These are phyloP conservation scores for Tetramorium simillimum DNA, from an alignment of 1,140 invertebrate species.

Conservation along the genomic window DNA sequence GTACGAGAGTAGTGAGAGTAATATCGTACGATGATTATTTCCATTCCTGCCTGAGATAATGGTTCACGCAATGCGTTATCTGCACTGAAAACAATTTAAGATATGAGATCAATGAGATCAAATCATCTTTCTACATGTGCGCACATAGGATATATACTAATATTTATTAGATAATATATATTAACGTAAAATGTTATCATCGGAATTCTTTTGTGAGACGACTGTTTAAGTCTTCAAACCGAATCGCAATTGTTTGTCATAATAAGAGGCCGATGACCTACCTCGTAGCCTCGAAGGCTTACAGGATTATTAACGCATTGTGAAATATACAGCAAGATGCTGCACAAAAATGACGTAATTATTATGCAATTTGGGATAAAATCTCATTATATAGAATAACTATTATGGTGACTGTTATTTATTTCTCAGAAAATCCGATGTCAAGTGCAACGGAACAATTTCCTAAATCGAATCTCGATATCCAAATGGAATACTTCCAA, in stretches of 20 bases:
- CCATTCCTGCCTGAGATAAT: conserved; percentile 74
- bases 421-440: neutral
- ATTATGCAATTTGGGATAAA: neutral
- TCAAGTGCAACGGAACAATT: neutral
- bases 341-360: neutral
- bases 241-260: conserved; percentile 36
- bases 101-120: conserved; percentile 40
- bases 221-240: conserved; percentile 12
- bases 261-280: conserved; percentile 31
- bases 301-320: neutral
- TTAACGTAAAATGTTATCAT: neutral
- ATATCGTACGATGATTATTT: conserved; percentile 68
- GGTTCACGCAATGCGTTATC: conserved; percentile 43
- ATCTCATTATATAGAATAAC: neutral
- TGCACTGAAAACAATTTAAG: conserved; percentile 38
- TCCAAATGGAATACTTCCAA: neutral
- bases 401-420: neutral
- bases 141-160: neutral
- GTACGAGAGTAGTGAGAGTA: conserved; percentile 49
- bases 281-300: neutral
- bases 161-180: neutral
- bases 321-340: neutral
- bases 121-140: neutral
- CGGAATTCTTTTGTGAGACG: neutral
- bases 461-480: neutral